These are phyloP conservation scores for Allobates femoralis DNA, from an alignment of 2,797 vertebrate genomes.

Conservation along the genomic window DNA sequence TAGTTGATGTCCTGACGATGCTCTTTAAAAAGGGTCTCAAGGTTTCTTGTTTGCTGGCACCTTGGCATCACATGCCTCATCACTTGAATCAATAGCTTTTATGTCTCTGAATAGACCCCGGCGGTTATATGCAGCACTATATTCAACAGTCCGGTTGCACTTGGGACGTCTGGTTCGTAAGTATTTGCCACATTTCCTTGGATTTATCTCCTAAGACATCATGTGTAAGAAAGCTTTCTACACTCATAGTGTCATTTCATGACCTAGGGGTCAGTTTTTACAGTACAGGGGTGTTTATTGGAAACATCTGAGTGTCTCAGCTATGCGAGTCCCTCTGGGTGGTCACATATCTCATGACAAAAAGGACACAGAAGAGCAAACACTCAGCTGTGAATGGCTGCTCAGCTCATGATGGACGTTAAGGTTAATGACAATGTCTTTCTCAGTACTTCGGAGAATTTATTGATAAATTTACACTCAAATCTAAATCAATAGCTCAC, in stretches of 20 bases:
- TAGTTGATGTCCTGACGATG: no score
- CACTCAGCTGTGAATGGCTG: conserved; percentile 25
- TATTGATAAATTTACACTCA: background rate
- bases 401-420: background rate
- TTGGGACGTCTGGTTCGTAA: background rate
- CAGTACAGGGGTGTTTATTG: background rate
- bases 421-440: background rate
- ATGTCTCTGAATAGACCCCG: background rate
- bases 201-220: conserved; percentile 3
- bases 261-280: background rate
- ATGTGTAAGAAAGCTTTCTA: background rate
- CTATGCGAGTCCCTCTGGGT: conserved; percentile 41
- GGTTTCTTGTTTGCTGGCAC: background rate
- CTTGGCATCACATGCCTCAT: background rate
- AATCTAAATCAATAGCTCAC: background rate
- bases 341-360: conserved; percentile 38
- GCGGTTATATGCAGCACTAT: no score
- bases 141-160: background rate
- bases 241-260: conserved; percentile 17
- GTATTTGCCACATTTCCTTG: background rate
- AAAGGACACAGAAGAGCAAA: conserved; percentile 41
- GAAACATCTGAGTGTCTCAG: conserved; percentile 31
- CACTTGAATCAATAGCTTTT: background rate
- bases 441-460: background rate
- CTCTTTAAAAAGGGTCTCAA: background rate